Conservation (phyloP, 1,140 invertebrate species). For the Drosophila parvula region DNA sequence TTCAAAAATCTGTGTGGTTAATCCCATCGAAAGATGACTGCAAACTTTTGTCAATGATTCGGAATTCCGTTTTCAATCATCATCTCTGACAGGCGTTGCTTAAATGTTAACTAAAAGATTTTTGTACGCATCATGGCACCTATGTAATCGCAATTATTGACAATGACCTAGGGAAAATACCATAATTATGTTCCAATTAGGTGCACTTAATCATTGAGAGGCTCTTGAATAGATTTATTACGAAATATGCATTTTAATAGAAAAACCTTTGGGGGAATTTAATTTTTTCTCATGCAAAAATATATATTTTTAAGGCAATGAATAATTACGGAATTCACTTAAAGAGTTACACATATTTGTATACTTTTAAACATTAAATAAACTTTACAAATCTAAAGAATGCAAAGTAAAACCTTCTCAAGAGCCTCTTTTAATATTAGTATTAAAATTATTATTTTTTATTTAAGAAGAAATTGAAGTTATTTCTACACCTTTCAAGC, state of each 20-base stretch:
- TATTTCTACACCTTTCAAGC: background rate
- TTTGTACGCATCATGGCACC: slow-evolving; percentile 25
- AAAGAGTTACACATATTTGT: background rate
- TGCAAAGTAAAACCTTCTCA: background rate
- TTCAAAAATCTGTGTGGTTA: slow-evolving; percentile 20
- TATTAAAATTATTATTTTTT: too few species aligned
- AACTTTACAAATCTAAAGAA: too few species aligned
- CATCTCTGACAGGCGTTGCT: slow-evolving; percentile 20
- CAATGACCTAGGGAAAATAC: slow-evolving; percentile 39
- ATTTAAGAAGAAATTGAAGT: background rate
- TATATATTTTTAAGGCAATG: background rate
- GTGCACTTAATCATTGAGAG: slow-evolving; percentile 30
- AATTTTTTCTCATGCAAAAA: background rate
- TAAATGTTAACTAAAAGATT: slow-evolving; percentile 29
- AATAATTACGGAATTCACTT: background rate
- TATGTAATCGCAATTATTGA: slow-evolving; percentile 48
- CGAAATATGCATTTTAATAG: background rate
- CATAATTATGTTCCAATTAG: slow-evolving; percentile 41
- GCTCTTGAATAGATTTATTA: background rate
- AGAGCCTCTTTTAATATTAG: too few species aligned
- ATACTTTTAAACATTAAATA: too few species aligned
- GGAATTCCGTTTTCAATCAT: slow-evolving; percentile 27
- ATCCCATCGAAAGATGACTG: slow-evolving; percentile 37
- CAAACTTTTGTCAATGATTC: slow-evolving; percentile 23
- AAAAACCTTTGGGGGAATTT: background rate